Base-by-base conservation (phyloP, 2,888 invertebrate genomes). In the Lampropteryx suffumata region DNA sequence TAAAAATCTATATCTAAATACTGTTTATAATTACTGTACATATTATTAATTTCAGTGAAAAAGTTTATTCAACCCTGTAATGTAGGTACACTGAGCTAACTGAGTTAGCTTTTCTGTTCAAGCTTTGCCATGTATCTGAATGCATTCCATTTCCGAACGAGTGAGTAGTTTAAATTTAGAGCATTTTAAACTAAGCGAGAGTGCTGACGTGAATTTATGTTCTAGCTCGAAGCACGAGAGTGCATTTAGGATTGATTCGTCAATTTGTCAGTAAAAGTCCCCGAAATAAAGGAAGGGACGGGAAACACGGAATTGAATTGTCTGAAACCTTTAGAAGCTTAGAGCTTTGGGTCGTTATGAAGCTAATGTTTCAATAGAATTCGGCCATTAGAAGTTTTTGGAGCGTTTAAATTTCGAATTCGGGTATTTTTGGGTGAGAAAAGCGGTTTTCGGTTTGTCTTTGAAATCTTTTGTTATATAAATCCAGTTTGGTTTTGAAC, bases 121-220 rank as follows among this genome's bases (percentile, higher is more conserved):
- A 30, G 21, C 52, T 52, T 39, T 39, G 26, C 0, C 12, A n/a
- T 56, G 58, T 65, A 58, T 52, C 60, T 70, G 72, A 78, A 80
- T 77, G 76, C 71, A 66, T 64, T 70, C 73, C 69, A 70, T 76
- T 79, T 81, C 76, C 79, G 74, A 74, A 71, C 64, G 51, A 59
- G 59, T 57, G 62, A 50, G 63, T 55, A 65, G 53, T 76, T 71
- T 79, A 81, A 73, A 80, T 74, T 67, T 81, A 75, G 75, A 76
- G 68, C 56, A 58, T 60, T 68, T 68, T 64, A 63, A 64, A 65
- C 61, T 61, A 51, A 40, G 41, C 58, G 62, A 40, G 50, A 55
- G 55, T 48, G 63, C 57, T 56, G 29, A 57, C 42, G 50, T 59
- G 50, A 60, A 62, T 64, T 53, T 48, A 53, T 49, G 35, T 44